A percentile compares a stretch with the other conserved stretches of the same genome.
These are phyloP conservation scores for Mormyrus lacerda DNA, from an alignment of 2,113 vertebrate species.

Conservation along the genomic window DNA sequence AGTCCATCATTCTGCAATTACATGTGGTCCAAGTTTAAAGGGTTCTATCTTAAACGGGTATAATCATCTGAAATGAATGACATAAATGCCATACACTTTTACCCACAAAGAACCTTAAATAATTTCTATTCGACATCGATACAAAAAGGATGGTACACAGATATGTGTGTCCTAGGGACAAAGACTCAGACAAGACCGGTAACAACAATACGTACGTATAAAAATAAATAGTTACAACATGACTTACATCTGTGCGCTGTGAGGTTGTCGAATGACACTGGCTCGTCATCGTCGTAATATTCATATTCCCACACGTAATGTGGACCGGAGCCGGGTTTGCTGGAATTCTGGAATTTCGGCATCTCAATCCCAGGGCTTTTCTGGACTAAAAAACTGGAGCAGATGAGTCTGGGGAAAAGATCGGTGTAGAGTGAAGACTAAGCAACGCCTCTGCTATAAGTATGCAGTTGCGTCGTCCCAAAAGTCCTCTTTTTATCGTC, in stretches of 20 bases:
- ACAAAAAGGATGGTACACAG: background rate
- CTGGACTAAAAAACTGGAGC: background rate
- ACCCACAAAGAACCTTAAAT: background rate
- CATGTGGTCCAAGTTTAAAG: background rate
- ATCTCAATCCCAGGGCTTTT: conserved; percentile 44
- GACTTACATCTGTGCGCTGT: conserved; percentile 89
- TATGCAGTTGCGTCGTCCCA: background rate
- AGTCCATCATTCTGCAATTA: background rate
- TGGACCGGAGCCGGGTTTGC: conserved; percentile 66
- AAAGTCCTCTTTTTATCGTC: background rate
- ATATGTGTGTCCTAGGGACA: background rate
- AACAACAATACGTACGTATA: background rate
- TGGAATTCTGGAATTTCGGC: conserved; percentile 64
- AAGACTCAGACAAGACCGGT: background rate
- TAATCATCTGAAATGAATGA: background rate
- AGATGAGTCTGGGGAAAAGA: background rate
- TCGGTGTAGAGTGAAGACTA: background rate
- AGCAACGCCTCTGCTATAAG: background rate
- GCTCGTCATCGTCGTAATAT: conserved; percentile 85
- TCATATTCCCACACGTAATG: conserved; percentile 93
- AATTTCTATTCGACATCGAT: background rate
- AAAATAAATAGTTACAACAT: background rate
- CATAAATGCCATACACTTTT: background rate
- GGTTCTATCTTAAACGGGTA: background rate
- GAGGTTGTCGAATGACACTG: conserved; percentile 88